Percentiles rank a stretch among this genome's conserved stretches.
phyloP scores from a whole-genome alignment of 1,140 invertebrate genomes.

The Batillaria attramentaria region DNA sequence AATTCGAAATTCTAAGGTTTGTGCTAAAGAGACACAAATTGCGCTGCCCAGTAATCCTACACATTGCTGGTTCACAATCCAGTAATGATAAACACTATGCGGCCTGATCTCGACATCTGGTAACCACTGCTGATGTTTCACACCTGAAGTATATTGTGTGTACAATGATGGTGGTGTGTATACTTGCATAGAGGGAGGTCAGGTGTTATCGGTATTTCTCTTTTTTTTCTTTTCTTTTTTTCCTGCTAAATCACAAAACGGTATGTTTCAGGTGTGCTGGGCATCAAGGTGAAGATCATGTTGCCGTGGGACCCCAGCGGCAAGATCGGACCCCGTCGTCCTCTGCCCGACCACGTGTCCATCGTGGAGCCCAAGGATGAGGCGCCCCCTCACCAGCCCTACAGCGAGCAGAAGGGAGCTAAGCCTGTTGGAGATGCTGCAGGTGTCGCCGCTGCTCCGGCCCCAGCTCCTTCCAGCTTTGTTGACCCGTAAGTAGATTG shows the following conservation, averaged over 20 bases:
- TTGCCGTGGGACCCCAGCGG: conserved; percentile 97
- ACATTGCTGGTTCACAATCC: too few species aligned
- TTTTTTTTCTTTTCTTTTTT: conserved; percentile 16
- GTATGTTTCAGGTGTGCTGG: conserved; percentile 79
- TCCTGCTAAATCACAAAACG: too few species aligned
- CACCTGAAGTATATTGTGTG: background rate
- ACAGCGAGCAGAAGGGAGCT: conserved; percentile 71
- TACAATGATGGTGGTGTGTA: background rate
- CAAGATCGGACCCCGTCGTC: conserved; percentile 97
- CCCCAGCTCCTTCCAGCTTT: background rate
- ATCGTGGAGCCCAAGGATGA: conserved; percentile 93
- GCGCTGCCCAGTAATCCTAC: too few species aligned
- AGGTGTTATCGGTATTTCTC: background rate
- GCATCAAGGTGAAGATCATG: conserved; percentile 99
- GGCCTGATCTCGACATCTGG: too few species aligned
- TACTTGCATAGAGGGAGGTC: background rate
- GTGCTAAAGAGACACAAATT: too few species aligned
- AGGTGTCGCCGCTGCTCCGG: conserved; percentile 28
- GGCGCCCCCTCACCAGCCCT: conserved; percentile 62
- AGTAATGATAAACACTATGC: too few species aligned
- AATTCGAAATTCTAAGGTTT: too few species aligned
- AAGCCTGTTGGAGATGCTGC: conserved; percentile 57
- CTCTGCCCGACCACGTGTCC: conserved; percentile 96
- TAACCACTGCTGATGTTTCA: too few species aligned
- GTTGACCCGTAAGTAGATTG: background rate